Conservation (phyloP, 2,888 invertebrate genomes). For the Zhuqinia jingwanae region DNA sequence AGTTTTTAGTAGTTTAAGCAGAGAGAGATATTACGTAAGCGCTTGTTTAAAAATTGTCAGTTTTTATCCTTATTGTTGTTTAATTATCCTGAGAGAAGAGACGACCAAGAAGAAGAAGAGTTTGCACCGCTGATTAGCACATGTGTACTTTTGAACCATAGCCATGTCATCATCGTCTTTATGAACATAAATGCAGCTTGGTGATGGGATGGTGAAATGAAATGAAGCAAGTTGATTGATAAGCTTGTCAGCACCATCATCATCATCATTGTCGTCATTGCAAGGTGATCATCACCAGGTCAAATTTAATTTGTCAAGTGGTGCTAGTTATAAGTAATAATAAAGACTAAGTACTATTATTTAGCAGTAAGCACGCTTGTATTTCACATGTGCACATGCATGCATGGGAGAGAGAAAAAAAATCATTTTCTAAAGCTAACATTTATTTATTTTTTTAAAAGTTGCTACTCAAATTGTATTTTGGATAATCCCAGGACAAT, state of each 20-base stretch:
- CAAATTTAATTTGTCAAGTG: conserved; percentile 34
- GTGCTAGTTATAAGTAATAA: not conserved
- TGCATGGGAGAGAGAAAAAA: no score
- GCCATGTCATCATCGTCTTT: not conserved
- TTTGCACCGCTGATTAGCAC: conserved; percentile 22
- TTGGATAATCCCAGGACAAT: no score
- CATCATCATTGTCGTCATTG: no score
- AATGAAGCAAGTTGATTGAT: not conserved
- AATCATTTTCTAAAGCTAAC: no score
- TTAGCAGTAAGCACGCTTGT: no score
- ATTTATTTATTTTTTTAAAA: no score
- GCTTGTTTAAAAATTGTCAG: conserved; percentile 31
- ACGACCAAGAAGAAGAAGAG: conserved; percentile 13
- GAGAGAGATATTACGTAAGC: conserved; percentile 25
- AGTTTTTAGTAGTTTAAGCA: not conserved
- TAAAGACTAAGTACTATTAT: no score
- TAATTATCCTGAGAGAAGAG: conserved; percentile 47
- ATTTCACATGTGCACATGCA: no score
- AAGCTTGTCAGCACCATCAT: conserved; percentile 34
- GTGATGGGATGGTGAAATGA: no score
- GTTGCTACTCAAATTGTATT: no score
- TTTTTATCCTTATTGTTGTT: conserved; percentile 13
- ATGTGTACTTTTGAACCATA: not conserved
- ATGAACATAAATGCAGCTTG: no score
- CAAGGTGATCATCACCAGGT: conserved; percentile 11